These are phyloP conservation scores for Amniataba percoides DNA, from an alignment of 2,797 vertebrate species.

Conservation along the genomic window DNA sequence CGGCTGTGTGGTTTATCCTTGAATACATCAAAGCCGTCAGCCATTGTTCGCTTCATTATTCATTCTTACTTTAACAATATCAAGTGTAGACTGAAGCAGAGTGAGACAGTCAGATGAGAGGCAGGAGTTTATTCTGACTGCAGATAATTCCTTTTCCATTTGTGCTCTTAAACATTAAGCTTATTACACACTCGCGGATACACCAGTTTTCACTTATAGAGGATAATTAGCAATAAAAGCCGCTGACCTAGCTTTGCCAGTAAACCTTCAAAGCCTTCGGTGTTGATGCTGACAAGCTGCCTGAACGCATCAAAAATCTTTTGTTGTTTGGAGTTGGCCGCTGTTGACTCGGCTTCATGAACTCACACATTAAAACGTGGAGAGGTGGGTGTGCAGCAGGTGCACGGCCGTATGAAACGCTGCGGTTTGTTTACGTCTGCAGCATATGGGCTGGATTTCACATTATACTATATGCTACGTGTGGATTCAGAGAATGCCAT, in stretches of 20 bases:
- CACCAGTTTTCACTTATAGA: conserved; percentile 16
- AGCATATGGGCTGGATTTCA: conserved; percentile 59
- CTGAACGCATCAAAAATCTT: conserved; percentile 13
- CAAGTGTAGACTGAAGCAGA: background rate
- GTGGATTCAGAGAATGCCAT: conserved; percentile 56
- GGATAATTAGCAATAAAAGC: conserved; percentile 47
- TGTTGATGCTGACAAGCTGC: conserved; percentile 33
- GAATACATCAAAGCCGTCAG: background rate
- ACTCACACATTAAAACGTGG: conserved; percentile 16
- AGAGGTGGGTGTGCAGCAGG: conserved; percentile 2
- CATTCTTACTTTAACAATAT: background rate
- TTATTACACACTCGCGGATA: conserved; percentile 17
- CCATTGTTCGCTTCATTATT: background rate
- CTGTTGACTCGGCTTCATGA: conserved; percentile 29
- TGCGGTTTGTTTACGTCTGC: conserved; percentile 40
- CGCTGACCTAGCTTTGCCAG: conserved; percentile 9
- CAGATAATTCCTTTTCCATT: conserved; percentile 26
- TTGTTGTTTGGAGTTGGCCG: background rate
- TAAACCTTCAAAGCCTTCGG: conserved; percentile 49
- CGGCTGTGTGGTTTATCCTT: background rate
- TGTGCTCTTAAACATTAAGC: conserved; percentile 36
- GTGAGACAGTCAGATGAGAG: background rate
- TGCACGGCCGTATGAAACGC: background rate
- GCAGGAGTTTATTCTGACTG: conserved; percentile 23
- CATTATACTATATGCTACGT: conserved; percentile 28